Conservation (phyloP, 2,113 vertebrate species). For the Eubucco bourcierii region DNA sequence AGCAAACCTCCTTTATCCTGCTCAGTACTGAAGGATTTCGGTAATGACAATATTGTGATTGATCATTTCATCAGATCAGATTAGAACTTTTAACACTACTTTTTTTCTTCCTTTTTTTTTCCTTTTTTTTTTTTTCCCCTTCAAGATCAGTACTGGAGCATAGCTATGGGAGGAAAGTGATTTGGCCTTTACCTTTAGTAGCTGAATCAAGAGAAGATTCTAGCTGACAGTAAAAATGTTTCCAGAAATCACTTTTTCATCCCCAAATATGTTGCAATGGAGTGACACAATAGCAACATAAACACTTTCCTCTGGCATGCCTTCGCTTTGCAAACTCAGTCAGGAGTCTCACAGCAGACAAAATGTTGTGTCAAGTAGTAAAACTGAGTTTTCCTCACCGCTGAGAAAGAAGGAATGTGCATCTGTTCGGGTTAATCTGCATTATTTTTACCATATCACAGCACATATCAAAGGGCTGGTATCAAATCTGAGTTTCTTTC, state of each 20-base stretch:
- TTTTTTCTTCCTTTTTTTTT: not conserved
- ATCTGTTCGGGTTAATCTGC: not conserved
- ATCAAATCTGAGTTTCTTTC: not conserved
- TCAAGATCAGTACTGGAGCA: not conserved
- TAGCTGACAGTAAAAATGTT: not conserved
- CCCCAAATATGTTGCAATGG: not conserved
- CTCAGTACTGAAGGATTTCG: not conserved
- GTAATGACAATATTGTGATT: slow-evolving; percentile 1
- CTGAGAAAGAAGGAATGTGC: not conserved
- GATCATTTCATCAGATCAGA: not conserved
- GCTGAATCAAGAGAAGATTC: not conserved
- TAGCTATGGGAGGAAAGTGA: not conserved
- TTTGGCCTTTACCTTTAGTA: not conserved
- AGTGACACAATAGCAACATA: not conserved
- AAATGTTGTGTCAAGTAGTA: not conserved
- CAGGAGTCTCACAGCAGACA: not conserved
- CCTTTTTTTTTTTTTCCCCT: not conserved
- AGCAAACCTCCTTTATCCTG: slow-evolving; percentile 2
- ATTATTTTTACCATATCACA: slow-evolving; percentile 35
- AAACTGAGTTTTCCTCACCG: not conserved
- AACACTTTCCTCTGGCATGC: not conserved
- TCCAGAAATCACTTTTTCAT: not conserved
- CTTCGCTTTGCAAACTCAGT: not conserved
- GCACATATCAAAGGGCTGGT: not conserved
- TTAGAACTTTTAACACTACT: not conserved